Percentiles rank a stretch among this genome's conserved stretches.
These are phyloP conservation scores for Tetramorium alpestre DNA, from an alignment of 1,140 invertebrate genomes.

Conservation along the genomic window DNA sequence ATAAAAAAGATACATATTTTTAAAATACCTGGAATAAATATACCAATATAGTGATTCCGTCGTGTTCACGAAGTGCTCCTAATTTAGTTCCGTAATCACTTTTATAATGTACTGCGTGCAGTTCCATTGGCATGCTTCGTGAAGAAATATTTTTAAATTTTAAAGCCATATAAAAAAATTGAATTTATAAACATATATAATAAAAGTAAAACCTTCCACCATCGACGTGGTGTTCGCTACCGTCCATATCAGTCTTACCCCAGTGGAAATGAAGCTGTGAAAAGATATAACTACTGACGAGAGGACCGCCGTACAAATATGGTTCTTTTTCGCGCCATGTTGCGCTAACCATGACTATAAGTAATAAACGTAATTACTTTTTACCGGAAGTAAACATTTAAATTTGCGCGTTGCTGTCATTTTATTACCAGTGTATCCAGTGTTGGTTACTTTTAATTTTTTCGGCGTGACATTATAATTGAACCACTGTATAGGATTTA, in stretches of 20 bases:
- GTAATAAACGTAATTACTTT: slow-evolving; percentile 1
- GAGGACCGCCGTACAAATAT: slow-evolving; percentile 87
- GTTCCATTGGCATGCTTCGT: slow-evolving; percentile 85
- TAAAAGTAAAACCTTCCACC: slow-evolving; percentile 83
- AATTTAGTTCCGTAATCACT: slow-evolving; percentile 87
- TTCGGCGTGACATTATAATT: slow-evolving; percentile 86
- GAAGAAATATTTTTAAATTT: slow-evolving; percentile 4
- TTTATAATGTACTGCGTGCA: slow-evolving; percentile 87
- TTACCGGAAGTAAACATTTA: not conserved
- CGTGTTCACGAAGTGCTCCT: slow-evolving; percentile 85
- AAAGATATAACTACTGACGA: slow-evolving; percentile 88
- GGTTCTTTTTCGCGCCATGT: slow-evolving; percentile 87
- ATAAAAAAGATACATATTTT: slow-evolving; percentile 21
- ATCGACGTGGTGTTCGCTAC: slow-evolving; percentile 93
- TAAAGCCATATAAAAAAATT: not conserved
- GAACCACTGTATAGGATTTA: slow-evolving; percentile 86
- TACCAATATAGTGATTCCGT: slow-evolving; percentile 87
- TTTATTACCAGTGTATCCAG: slow-evolving; percentile 86
- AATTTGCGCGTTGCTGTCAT: not conserved
- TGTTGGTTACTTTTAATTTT: slow-evolving; percentile 88
- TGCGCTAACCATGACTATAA: slow-evolving; percentile 86
- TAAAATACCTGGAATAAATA: slow-evolving; percentile 87
- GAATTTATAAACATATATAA: not conserved
- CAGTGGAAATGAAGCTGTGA: slow-evolving; percentile 94
- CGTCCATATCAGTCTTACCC: slow-evolving; percentile 89